Base-by-base conservation (phyloP, 35 echinoderm and acorn worm species). In the Eucidaris tribuloides region DNA sequence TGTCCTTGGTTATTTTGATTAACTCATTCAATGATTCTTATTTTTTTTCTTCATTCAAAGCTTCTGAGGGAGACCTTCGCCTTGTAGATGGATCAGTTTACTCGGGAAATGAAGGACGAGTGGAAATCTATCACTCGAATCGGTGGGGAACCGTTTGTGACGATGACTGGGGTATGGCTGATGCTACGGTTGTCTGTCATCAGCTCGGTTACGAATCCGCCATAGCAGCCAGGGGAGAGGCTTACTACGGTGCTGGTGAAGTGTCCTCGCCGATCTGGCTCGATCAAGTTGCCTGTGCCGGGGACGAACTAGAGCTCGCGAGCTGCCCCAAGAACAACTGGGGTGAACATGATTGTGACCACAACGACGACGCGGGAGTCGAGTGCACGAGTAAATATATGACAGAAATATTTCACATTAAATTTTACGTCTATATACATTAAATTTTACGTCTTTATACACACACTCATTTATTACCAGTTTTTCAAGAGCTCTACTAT, bases 281-380 rank as follows among this genome's bases (percentile, higher is more conserved):
- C 0, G 78, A 80, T 42, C 46, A 89, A 32, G 61, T 89, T 1
- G 19, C 32, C 3, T 89, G 86, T 76, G 25, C 18, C 24, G 86
- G 86, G 17, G 60, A 29, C 5, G 79, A 89, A 71, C 5, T 2
- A 7, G 81, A 62, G 0, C 19, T 89, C 39, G 63, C 82, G 15
- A 25, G 68, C 0, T 89, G 86, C 24, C 41, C 13, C 2, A 42
- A 81, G 20, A 89, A 42, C 22, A 77, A 48, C 14, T 59, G 37
- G 39, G 78, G 63, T 1, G 46, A 37, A 2, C 42, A 45, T 7
- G 58, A 72, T 38, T 89, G 86, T 56, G 76, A 58, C 22, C 93
- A 96, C 62, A 28, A 58, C 1, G 93, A 96, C 71, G 93, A 96
- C 87, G 87, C 82, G 54, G 88, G 93, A n/a, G 88, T 91, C 0